Conservation (phyloP, 2,797 vertebrate species). For the Kryptolebias ocellatus region DNA sequence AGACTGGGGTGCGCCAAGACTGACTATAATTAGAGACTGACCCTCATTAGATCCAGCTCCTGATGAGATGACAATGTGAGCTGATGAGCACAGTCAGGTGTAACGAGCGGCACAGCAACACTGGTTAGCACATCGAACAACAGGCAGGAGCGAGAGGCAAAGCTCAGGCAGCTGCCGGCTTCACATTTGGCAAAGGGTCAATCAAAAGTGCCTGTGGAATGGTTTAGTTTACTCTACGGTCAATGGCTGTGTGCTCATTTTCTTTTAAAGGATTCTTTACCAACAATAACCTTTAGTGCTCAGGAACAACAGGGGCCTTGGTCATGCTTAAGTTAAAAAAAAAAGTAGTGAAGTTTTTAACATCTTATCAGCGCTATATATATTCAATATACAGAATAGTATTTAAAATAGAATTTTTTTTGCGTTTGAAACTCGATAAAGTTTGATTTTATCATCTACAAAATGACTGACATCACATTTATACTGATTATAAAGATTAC, state of each 20-base stretch:
- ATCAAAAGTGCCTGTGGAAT: neutral
- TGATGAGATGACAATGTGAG: slow-evolving; percentile 55
- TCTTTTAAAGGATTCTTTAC: neutral
- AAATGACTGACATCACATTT: neutral
- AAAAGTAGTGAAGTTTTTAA: too few species aligned
- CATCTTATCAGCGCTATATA: too few species aligned
- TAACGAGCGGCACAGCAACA: slow-evolving; percentile 44
- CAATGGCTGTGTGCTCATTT: neutral
- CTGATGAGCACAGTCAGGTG: slow-evolving; percentile 62
- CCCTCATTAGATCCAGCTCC: slow-evolving; percentile 65
- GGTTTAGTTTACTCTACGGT: neutral
- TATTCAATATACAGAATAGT: too few species aligned
- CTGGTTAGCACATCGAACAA: slow-evolving; percentile 8
- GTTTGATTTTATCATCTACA: neutral
- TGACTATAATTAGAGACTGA: slow-evolving; percentile 55
- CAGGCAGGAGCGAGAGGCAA: slow-evolving; percentile 5
- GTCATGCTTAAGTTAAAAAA: neutral
- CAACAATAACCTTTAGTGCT: neutral
- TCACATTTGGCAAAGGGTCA: neutral
- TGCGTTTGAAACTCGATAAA: neutral
- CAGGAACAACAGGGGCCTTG: neutral
- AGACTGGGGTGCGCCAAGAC: slow-evolving; percentile 34
- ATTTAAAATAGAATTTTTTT: too few species aligned
- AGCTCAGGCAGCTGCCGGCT: neutral
- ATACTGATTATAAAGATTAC: neutral